Evolutionary conservation across 2,113 vertebrate genomes (phyloP).

Genomic region (Zosterops lateralis): DNA sequence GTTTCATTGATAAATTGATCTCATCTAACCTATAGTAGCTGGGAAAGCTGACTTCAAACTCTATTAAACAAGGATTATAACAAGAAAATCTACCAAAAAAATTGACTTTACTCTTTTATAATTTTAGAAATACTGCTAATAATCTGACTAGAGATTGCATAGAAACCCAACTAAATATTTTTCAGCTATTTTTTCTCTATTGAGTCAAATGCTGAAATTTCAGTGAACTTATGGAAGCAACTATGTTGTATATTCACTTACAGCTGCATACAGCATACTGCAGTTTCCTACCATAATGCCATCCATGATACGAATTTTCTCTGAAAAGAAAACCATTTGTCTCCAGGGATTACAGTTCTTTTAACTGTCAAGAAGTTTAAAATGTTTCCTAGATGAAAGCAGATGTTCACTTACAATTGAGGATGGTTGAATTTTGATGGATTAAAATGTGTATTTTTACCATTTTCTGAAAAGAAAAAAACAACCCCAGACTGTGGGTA

Average conservation of each 20-base stretch:
- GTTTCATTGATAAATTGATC: not conserved
- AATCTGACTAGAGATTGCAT: not conserved
- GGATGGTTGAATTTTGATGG: constrained; percentile 38
- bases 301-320: constrained; percentile 36
- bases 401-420: constrained; percentile 53
- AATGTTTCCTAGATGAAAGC: constrained; percentile 54
- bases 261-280: not conserved
- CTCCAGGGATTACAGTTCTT: constrained; percentile 53
- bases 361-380: constrained; percentile 71
- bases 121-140: not conserved
- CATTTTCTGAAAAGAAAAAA: not conserved
- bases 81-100: not conserved
- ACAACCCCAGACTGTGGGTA: not conserved
- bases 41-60: not conserved
- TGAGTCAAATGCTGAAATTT: not conserved
- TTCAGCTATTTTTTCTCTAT: not conserved
- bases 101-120: not conserved
- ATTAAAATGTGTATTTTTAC: constrained; percentile 11
- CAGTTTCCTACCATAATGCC: constrained; percentile 16
- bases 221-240: not conserved
- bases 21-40: not conserved
- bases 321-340: constrained; percentile 62
- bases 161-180: not conserved
- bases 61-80: not conserved
- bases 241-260: constrained; percentile 26